Evolutionary conservation across 2,888 invertebrate genomes (phyloP).

Genomic region (Tanaodytes sp.): DNA sequence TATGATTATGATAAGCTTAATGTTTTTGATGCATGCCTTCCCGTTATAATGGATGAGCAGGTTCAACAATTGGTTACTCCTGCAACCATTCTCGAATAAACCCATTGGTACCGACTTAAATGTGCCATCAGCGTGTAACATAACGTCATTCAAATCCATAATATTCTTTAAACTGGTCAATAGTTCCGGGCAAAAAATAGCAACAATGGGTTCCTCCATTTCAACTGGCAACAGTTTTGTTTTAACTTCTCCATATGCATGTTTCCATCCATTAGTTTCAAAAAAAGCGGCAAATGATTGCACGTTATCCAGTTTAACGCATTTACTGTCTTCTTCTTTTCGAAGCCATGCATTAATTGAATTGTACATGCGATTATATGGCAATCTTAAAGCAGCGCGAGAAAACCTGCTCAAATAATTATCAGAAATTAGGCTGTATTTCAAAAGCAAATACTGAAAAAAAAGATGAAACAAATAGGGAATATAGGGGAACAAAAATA

Average conservation of each 20-base stretch:
- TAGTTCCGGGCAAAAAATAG: neutral
- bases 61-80: neutral
- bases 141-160: neutral
- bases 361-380: no score
- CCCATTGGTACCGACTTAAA: neutral
- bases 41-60: neutral
- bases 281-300: neutral
- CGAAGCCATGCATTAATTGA: no score
- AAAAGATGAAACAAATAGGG: no score
- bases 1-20: neutral
- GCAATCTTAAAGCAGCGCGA: no score
- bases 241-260: neutral
- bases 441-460: no score
- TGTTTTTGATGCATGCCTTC: neutral
- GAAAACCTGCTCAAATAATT: no score
- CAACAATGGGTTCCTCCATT: neutral
- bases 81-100: neutral
- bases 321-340: no score
- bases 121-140: neutral
- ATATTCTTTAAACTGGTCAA: neutral
- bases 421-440: no score
- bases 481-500: no score
- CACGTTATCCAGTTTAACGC: no score
- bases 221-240: neutral
- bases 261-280: neutral